phyloP scores from a whole-genome alignment of 2,797 vertebrate genomes.

The Chrysocyon brachyurus region DNA sequence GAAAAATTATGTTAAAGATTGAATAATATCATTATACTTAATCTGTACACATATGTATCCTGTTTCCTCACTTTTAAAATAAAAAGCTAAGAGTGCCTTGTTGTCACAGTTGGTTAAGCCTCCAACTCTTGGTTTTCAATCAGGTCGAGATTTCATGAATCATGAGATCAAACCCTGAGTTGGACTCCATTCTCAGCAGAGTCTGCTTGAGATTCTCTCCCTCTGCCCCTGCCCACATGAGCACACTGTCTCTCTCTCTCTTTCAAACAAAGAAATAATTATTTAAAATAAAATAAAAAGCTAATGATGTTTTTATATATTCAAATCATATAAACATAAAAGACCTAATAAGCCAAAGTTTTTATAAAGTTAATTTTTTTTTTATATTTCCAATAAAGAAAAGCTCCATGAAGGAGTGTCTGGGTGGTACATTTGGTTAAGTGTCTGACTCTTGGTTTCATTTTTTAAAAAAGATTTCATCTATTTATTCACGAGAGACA shows the following conservation, averaged over 20 bases:
- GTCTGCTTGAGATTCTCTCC: not conserved
- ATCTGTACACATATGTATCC: conserved; percentile 64
- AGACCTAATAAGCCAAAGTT: not conserved
- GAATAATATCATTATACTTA: conserved; percentile 86
- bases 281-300: not conserved
- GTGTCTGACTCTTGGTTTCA: not conserved
- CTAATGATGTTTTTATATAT: not conserved
- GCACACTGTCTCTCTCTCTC: not conserved
- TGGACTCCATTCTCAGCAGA: not conserved
- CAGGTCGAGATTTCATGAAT: not conserved
- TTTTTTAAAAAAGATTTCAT: no score
- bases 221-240: not conserved
- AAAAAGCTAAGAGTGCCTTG: not conserved
- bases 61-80: conserved; percentile 45
- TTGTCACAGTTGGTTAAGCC: not conserved
- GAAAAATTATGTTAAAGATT: conserved; percentile 82
- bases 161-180: not conserved
- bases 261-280: not conserved
- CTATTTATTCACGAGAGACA: no score
- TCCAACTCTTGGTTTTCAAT: not conserved
- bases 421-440: not conserved
- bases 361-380: not conserved
- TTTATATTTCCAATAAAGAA: conserved; percentile 8
- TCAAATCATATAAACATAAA: not conserved
- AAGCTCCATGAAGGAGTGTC: not conserved